Evolutionary conservation across 2,113 vertebrate species (phyloP).

Genomic region (Eulacestoma nigropectus): DNA sequence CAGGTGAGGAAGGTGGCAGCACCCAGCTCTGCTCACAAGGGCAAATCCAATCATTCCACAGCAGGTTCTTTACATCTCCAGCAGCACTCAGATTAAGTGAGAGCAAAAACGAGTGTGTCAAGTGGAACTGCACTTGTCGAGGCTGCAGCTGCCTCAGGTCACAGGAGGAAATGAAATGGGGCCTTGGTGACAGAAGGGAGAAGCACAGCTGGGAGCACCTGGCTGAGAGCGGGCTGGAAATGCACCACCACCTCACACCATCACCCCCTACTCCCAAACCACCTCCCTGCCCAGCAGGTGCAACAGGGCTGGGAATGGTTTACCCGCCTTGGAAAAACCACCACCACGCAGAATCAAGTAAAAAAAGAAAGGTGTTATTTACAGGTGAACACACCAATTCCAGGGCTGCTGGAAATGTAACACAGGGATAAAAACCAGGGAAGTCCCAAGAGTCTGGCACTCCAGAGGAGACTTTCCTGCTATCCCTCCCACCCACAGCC

Average conservation of each 20-base stretch:
- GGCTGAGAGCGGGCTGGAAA: not conserved
- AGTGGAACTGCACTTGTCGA: not conserved
- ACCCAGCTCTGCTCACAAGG: not conserved
- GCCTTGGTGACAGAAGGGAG: not conserved
- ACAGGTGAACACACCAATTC: not conserved
- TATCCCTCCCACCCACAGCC: fast-evolving
- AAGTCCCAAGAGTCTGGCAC: not conserved
- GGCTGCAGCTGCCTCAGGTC: not conserved
- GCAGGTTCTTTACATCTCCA: not conserved
- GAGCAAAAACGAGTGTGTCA: not conserved
- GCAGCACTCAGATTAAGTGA: not conserved
- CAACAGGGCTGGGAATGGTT: not conserved
- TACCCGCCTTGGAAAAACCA: not conserved
- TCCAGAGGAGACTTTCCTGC: not conserved
- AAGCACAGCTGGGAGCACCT: not conserved
- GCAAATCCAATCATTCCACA: not conserved
- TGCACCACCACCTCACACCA: not conserved
- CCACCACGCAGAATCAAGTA: not conserved
- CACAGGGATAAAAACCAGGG: not conserved
- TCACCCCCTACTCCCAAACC: not conserved
- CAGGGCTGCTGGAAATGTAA: not conserved
- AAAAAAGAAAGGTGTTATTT: slow-evolving; percentile 2
- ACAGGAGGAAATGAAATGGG: not conserved
- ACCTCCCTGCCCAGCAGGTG: not conserved
- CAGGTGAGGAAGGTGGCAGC: not conserved